These are phyloP conservation scores for Nymphalis c-album DNA, from an alignment of 2,888 invertebrate species.

Conservation along the genomic window DNA sequence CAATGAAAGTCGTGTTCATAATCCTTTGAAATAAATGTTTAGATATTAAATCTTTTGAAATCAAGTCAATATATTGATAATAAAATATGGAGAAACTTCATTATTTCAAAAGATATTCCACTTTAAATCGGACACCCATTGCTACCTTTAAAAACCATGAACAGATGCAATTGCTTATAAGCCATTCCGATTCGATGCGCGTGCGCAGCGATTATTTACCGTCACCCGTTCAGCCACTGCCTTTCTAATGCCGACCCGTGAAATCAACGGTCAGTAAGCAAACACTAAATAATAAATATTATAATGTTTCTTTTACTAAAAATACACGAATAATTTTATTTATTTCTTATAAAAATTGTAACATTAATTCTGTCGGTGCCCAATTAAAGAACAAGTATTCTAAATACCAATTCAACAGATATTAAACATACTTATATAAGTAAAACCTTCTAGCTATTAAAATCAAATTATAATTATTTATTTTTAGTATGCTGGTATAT, in stretches of 20 bases:
- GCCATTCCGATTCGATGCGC: constrained; percentile 72
- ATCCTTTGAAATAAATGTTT: constrained; percentile 2
- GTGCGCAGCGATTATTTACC: constrained; percentile 69
- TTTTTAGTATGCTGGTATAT: too few relatives aligned
- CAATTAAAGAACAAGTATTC: too few relatives aligned
- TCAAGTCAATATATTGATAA: neutral
- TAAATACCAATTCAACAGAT: too few relatives aligned
- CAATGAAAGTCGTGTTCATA: neutral
- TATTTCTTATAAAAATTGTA: too few relatives aligned
- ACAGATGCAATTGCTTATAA: constrained; percentile 66
- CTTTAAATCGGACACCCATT: constrained; percentile 53
- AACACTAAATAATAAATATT: constrained; percentile 28
- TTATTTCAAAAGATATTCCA: constrained; percentile 36
- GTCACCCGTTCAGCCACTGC: constrained; percentile 63
- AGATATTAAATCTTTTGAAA: constrained; percentile 3
- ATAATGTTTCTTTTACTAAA: constrained; percentile 1
- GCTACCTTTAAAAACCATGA: constrained; percentile 58
- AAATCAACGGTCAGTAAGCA: constrained; percentile 32
- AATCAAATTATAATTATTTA: too few relatives aligned
- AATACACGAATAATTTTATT: neutral
- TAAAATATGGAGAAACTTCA: constrained; percentile 18
- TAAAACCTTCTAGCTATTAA: too few relatives aligned
- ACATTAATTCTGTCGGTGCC: too few relatives aligned
- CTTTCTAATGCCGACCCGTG: constrained; percentile 68
- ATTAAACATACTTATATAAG: too few relatives aligned